A percentile compares a stretch with the other conserved stretches of the same genome.
phyloP scores from a whole-genome alignment of 1,140 invertebrate species.

The Amyelois transitella region DNA sequence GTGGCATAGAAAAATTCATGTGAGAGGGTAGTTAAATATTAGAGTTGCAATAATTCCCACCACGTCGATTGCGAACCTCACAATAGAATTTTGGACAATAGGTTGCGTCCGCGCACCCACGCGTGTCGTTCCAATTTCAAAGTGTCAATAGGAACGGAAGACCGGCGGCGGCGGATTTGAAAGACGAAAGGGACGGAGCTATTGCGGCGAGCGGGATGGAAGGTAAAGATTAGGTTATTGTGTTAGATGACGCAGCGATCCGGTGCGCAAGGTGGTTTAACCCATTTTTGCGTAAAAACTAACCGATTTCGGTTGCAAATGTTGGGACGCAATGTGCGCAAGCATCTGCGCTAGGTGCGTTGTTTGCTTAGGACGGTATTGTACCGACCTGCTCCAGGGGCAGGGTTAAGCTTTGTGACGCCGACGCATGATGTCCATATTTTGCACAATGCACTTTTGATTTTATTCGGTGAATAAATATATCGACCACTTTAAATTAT shows the following conservation, averaged over 20 bases:
- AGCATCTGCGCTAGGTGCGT: slow-evolving; percentile 60
- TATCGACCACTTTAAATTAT: too few species aligned
- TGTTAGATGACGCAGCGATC: slow-evolving; percentile 38
- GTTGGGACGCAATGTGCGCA: slow-evolving; percentile 51
- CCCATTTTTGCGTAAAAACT: slow-evolving; percentile 64
- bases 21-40: not conserved
- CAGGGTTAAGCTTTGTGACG: slow-evolving; percentile 46
- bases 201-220: slow-evolving; percentile 29
- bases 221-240: slow-evolving; percentile 44
- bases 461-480: not conserved
- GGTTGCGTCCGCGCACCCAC: slow-evolving; percentile 55
- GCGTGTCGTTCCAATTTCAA: slow-evolving; percentile 57
- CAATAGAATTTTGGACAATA: slow-evolving; percentile 38
- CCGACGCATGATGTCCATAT: not conserved
- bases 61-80: slow-evolving; percentile 31
- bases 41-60: not conserved
- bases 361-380: slow-evolving; percentile 58
- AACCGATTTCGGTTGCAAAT: slow-evolving; percentile 33
- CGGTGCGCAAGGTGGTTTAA: slow-evolving; percentile 59
- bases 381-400: slow-evolving; percentile 29
- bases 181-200: slow-evolving; percentile 29
- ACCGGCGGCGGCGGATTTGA: slow-evolving; percentile 28
- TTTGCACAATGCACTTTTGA: not conserved
- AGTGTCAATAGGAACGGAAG: slow-evolving; percentile 50
- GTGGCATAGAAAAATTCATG: not conserved